Base-by-base conservation (phyloP, 2,888 invertebrate species). In the Brenthis daphne region DNA sequence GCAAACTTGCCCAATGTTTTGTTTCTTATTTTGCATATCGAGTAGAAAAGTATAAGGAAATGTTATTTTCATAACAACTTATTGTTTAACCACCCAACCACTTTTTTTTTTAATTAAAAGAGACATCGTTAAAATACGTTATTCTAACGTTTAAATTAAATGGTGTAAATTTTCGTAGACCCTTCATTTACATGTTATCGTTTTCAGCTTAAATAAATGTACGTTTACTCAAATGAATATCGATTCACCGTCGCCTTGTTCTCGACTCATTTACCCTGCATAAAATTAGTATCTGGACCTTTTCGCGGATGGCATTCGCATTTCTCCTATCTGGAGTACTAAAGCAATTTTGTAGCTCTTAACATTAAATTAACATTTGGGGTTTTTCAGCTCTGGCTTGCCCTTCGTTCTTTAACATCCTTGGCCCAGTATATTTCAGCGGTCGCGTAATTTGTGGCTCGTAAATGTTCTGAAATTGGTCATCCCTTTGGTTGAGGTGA, bases 381-480 rank as follows among this genome's bases (percentile, higher is more conserved):
- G 87, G 86, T 88, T 92, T 91, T 92, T 88, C 89, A 86, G 84
- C 79, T 83, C 82, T 79, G 82, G 81, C 82, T 83, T 80, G 84
- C 84, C 85, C 85, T 82, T 77, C 82, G 81, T 84, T 84, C 84
- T 82, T 80, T 80, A 82, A 81, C 83, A 83, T 86, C 84, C 87
- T 82, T 80, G 78, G 83, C 85, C 87, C 86, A 89, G 91, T 92
- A 92, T 91, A 91, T 92, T 92, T 92, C 92, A 88, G 85, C 87
- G 90, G 91, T 88, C 89, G 89, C 88, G 92, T 92, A 92, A 92
- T 92, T 92, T 92, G 92, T 92, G 92, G 92, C 89, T 90, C 92
- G 92, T 92, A 92, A 92, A 92, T 92, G 92, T 91, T 92, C 92
- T 89, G 91, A 92, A 92, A 92, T 92, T 92, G 92, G 92, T 92